Percentiles rank a stretch among this genome's conserved stretches.
Conservation (phyloP, 92 coral and sea anemone species). For the Bergia sp. region DNA sequence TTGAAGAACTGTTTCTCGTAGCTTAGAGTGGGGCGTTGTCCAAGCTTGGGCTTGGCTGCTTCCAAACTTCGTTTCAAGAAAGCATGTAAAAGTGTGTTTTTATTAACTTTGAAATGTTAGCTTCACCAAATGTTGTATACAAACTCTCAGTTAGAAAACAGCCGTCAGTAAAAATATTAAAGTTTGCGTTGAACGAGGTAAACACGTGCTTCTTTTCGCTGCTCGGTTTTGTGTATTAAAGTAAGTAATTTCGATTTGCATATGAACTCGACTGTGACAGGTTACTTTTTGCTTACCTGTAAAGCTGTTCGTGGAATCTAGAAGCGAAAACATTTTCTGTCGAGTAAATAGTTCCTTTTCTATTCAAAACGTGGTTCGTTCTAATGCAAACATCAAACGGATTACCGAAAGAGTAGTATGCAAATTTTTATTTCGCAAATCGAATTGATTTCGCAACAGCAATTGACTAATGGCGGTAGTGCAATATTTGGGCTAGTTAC, state of each 20-base stretch:
- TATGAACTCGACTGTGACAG: not conserved
- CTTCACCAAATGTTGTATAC: not conserved
- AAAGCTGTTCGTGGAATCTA: not conserved
- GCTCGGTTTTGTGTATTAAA: not conserved
- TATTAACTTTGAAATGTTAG: not conserved
- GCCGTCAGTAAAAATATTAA: conserved; percentile 4
- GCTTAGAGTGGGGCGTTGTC: conserved; percentile 42
- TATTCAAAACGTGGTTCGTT: not conserved
- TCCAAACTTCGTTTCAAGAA: not conserved
- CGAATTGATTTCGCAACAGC: not conserved
- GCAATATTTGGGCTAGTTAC: not conserved
- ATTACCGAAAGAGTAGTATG: not conserved
- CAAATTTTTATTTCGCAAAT: not conserved
- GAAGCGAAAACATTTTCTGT: not conserved
- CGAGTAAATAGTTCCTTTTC: not conserved
- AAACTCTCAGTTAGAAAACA: not conserved
- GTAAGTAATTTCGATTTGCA: not conserved
- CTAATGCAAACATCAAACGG: not conserved
- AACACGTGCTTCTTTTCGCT: conserved; percentile 7
- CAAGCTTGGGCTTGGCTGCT: conserved; percentile 32
- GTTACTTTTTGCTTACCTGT: not conserved
- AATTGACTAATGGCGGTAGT: not conserved
- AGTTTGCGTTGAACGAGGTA: not conserved
- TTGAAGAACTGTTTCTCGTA: not conserved
- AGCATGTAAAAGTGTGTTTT: not conserved